phyloP scores from a whole-genome alignment of 2,888 invertebrate species.

The Meganola albula region DNA sequence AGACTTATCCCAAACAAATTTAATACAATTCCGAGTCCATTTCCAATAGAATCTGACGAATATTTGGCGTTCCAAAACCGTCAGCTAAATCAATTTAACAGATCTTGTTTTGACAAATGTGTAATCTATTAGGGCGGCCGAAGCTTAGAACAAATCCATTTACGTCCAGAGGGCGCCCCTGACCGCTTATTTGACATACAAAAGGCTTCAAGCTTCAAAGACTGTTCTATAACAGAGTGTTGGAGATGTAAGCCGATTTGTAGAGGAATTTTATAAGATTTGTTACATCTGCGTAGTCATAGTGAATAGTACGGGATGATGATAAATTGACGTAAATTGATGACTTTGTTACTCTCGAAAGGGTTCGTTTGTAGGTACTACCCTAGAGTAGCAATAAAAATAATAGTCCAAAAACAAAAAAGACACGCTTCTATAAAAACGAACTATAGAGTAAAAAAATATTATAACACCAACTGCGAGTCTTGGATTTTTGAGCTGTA shows the following conservation, averaged over 20 bases:
- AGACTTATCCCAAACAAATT: too few species aligned
- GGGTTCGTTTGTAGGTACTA: neutral
- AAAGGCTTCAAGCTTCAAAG: conserved; percentile 25
- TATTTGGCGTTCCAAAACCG: neutral
- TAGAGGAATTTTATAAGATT: conserved; percentile 31
- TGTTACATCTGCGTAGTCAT: conserved; percentile 19
- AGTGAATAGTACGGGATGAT: conserved; percentile 10
- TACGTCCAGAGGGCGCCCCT: conserved; percentile 26
- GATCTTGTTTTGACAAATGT: conserved; percentile 51
- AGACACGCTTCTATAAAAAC: too few species aligned
- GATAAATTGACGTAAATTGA: neutral
- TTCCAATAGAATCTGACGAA: too few species aligned
- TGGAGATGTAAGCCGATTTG: conserved; percentile 32
- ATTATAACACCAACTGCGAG: too few species aligned
- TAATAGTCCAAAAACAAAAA: too few species aligned
- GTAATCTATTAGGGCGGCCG: conserved; percentile 38
- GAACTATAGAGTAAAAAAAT: too few species aligned
- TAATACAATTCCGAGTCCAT: too few species aligned
- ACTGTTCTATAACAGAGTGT: conserved; percentile 23
- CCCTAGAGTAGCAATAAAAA: too few species aligned
- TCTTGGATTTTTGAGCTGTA: too few species aligned
- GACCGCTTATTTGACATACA: conserved; percentile 29
- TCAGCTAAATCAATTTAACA: conserved; percentile 26
- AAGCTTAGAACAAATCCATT: conserved; percentile 42
- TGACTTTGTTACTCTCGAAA: too few species aligned